Percentiles rank a stretch among this genome's conserved stretches.
These are phyloP conservation scores for Mareca strepera DNA, from an alignment of 2,797 vertebrate genomes.

Conservation along the genomic window DNA sequence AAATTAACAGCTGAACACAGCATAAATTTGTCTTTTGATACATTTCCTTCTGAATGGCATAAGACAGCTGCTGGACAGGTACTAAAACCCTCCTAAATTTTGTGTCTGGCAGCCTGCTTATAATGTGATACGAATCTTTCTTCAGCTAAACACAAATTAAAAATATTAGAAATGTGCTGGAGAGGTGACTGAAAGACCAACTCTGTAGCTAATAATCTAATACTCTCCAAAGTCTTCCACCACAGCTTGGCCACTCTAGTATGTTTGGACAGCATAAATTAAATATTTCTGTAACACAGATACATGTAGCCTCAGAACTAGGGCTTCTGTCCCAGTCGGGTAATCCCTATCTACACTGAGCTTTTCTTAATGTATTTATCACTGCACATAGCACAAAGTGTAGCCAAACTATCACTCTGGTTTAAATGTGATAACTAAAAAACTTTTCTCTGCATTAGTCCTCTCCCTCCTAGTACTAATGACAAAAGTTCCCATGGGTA, in stretches of 20 bases:
- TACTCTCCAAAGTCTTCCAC: not conserved
- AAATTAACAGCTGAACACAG: not conserved
- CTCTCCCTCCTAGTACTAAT: not conserved
- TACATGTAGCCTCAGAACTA: not conserved
- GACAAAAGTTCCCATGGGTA: not conserved
- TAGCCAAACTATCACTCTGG: not conserved
- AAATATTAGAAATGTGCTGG: not conserved
- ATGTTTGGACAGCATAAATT: not conserved
- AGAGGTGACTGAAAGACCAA: not conserved
- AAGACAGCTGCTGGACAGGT: not conserved
- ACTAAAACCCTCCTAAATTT: not conserved
- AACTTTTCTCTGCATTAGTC: not conserved
- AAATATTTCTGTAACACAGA: not conserved
- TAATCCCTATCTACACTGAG: not conserved
- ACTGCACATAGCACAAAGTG: not conserved
- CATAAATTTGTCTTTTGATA: not conserved
- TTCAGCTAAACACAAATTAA: not conserved
- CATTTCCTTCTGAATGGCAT: not conserved
- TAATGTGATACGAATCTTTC: not conserved
- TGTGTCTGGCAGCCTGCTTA: not conserved
- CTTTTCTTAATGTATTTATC: not conserved
- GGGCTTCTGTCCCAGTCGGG: rapidly evolving
- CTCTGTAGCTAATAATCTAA: not conserved
- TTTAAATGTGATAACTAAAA: not conserved
- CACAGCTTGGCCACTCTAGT: not conserved